Conservation (phyloP, 2,797 vertebrate genomes). For the Oryzias sinensis region DNA sequence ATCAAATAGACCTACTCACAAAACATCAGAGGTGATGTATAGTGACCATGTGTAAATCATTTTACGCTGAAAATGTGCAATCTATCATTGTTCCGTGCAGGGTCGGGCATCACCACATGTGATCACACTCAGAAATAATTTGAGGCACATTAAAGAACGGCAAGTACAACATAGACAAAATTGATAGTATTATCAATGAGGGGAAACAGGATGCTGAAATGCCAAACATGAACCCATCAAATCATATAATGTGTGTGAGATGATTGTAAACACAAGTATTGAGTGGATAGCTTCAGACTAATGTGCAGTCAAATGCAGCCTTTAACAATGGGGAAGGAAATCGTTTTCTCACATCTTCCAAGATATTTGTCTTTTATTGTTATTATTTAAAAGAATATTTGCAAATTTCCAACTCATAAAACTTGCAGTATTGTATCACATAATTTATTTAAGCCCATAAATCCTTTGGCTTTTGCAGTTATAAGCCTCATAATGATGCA, state of each 20-base stretch:
- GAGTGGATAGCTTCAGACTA: constrained; percentile 15
- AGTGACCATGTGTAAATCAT: constrained; percentile 64
- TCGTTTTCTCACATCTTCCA: constrained; percentile 24
- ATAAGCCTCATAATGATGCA: constrained; percentile 70
- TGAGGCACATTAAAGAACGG: constrained; percentile 43
- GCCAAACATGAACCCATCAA: constrained; percentile 49
- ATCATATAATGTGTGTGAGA: constrained; percentile 42
- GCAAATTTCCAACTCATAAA: constrained; percentile 70
- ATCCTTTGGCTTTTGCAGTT: constrained; percentile 68
- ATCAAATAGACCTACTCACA: constrained; percentile 73
- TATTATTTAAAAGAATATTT: constrained; percentile 71
- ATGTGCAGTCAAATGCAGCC: constrained; percentile 27
- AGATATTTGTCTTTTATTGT: constrained; percentile 54
- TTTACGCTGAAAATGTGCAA: constrained; percentile 57
- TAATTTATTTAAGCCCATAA: constrained; percentile 71
- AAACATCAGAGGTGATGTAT: constrained; percentile 69
- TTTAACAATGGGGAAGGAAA: constrained; percentile 22
- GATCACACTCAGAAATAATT: constrained; percentile 38
- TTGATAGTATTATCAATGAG: constrained; percentile 18
- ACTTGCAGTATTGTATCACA: constrained; percentile 60
- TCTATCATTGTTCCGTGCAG: constrained; percentile 55
- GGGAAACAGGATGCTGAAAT: constrained; percentile 23
- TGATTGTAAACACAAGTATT: constrained; percentile 39
- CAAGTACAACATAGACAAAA: constrained; percentile 32
- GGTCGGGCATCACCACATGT: constrained; percentile 27